These are phyloP conservation scores for Stenodema calcarata DNA, from an alignment of 2,888 invertebrate genomes.

Conservation along the genomic window DNA sequence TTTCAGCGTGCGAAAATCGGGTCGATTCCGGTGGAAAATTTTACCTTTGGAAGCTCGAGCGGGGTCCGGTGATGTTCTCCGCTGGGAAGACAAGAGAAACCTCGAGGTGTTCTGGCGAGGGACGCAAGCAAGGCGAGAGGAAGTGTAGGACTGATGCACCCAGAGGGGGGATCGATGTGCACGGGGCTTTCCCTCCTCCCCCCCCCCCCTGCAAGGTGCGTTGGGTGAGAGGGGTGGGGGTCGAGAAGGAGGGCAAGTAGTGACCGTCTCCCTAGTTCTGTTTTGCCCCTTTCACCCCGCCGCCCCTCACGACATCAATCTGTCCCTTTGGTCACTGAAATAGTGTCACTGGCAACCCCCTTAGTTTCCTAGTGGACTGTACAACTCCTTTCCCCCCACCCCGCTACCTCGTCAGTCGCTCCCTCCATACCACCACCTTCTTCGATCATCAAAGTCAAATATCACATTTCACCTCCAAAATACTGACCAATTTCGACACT, in stretches of 20 bases:
- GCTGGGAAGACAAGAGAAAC: not conserved
- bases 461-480: not conserved
- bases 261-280: not conserved
- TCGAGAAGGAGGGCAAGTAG: not conserved
- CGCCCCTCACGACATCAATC: not conserved
- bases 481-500: not conserved
- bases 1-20: not conserved
- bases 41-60: not conserved
- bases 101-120: constrained; percentile 1
- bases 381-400: not conserved
- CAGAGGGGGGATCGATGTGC: constrained; percentile 44
- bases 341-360: not conserved
- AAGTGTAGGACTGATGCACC: constrained; percentile 46
- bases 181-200: constrained; percentile 15
- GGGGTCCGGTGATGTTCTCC: not conserved
- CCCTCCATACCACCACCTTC: not conserved
- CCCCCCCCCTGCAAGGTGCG: not conserved
- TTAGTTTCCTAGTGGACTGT: not conserved
- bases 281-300: not conserved
- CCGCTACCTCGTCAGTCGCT: not conserved
- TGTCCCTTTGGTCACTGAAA: not conserved
- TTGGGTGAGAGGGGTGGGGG: not conserved
- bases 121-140: constrained; percentile 43
- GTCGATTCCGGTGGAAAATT: not conserved
- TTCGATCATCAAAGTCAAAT: too few relatives aligned